A percentile compares a stretch with the other conserved stretches of the same genome.
Conservation (phyloP, 2,888 invertebrate species). For the Andricus curvator region DNA sequence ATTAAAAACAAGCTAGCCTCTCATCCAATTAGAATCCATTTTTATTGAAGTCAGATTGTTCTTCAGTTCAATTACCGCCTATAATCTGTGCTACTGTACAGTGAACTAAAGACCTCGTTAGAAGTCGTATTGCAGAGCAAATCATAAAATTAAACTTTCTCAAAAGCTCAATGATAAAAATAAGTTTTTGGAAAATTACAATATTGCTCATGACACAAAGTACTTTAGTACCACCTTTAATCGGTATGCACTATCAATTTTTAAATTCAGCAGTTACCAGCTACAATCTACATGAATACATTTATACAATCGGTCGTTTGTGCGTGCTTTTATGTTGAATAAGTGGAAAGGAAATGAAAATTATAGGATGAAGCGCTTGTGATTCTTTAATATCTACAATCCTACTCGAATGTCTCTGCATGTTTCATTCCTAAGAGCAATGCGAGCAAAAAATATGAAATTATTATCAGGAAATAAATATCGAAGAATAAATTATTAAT, state of each 20-base stretch:
- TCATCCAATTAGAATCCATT: neutral
- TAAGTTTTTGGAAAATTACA: neutral
- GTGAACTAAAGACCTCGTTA: neutral
- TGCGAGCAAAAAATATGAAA: neutral
- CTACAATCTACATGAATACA: neutral
- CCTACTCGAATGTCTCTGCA: neutral
- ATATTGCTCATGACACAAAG: no score
- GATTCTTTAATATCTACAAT: constrained; percentile 22
- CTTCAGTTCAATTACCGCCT: neutral
- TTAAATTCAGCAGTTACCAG: neutral
- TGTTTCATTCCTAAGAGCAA: neutral
- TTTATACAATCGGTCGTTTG: neutral
- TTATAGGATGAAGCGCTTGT: constrained; percentile 16
- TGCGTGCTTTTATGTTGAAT: constrained; percentile 9
- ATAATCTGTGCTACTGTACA: neutral
- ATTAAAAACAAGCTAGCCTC: neutral
- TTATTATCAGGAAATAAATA: neutral
- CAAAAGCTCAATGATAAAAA: neutral
- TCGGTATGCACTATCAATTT: neutral
- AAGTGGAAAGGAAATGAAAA: constrained; percentile 30
- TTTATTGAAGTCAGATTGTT: neutral
- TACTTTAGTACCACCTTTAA: no score
- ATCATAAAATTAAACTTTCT: neutral
- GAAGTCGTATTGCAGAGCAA: neutral
- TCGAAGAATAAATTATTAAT: neutral